Evolutionary conservation across 2,113 vertebrate genomes (phyloP).

Genomic region (Tenebrosternarchus preto): DNA sequence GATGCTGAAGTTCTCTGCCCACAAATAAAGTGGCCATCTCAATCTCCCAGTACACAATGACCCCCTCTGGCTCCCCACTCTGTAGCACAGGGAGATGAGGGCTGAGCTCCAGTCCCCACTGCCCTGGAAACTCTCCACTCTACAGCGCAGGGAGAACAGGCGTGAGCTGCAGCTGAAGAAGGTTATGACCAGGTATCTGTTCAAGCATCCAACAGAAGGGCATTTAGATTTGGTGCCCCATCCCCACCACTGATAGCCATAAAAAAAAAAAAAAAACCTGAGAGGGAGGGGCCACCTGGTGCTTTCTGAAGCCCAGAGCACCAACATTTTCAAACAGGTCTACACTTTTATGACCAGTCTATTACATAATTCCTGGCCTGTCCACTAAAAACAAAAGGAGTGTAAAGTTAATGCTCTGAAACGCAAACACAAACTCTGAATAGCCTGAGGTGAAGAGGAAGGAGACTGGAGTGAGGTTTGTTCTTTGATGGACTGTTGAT

Average conservation of each 20-base stretch:
- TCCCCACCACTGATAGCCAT: slow-evolving; percentile 54
- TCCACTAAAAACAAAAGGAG: slow-evolving; percentile 72
- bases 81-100: slow-evolving; percentile 64
- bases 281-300: slow-evolving; percentile 59
- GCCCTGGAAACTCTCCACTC: slow-evolving; percentile 53
- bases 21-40: slow-evolving; percentile 73
- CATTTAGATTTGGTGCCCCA: slow-evolving; percentile 62
- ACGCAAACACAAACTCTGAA: slow-evolving; percentile 68
- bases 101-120: slow-evolving; percentile 52
- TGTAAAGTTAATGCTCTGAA: slow-evolving; percentile 77
- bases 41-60: slow-evolving; percentile 65
- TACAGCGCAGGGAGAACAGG: neutral
- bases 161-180: slow-evolving; percentile 54
- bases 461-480: slow-evolving; percentile 47
- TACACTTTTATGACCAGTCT: slow-evolving; percentile 68
- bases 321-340: slow-evolving; percentile 63
- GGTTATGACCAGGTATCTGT: slow-evolving; percentile 59
- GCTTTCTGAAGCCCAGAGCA: slow-evolving; percentile 66
- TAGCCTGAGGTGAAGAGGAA: slow-evolving; percentile 50
- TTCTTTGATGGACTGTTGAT: slow-evolving; percentile 53
- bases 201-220: slow-evolving; percentile 70
- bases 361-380: slow-evolving; percentile 71
- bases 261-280: slow-evolving; percentile 66
- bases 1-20: slow-evolving; percentile 51
- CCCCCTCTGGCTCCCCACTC: slow-evolving; percentile 68